These are phyloP conservation scores for Hylyphantes graminicola DNA, from an alignment of 1,140 invertebrate species.

Conservation along the genomic window DNA sequence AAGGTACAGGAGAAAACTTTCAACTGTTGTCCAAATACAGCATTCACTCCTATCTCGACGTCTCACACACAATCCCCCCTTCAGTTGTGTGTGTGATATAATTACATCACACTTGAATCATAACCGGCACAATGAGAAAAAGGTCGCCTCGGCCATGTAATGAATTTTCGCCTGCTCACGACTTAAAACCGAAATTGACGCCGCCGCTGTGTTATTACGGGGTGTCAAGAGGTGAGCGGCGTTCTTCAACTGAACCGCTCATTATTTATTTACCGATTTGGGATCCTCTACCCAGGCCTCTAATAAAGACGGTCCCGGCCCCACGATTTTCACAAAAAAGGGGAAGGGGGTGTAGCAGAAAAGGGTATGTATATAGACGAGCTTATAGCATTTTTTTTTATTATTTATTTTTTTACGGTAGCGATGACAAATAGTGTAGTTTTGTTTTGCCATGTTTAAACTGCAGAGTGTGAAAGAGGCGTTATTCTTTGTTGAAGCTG, in stretches of 20 bases:
- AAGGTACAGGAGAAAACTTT: no score
- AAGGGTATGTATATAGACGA: not conserved
- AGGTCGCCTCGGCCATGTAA: constrained; percentile 25
- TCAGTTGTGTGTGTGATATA: not conserved
- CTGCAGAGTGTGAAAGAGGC: constrained; percentile 10
- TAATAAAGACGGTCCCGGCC: constrained; percentile 45
- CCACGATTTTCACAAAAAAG: constrained; percentile 19
- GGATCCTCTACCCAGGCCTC: constrained; percentile 28
- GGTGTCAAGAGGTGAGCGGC: constrained; percentile 47
- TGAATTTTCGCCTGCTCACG: constrained; percentile 47
- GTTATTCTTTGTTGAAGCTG: not conserved
- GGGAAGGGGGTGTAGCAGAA: not conserved
- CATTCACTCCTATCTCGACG: no score
- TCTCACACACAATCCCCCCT: constrained; percentile 11
- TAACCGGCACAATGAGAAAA: constrained; percentile 42
- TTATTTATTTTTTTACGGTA: constrained; percentile 40
- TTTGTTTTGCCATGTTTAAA: not conserved
- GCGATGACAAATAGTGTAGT: constrained; percentile 50
- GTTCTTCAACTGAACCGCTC: constrained; percentile 28
- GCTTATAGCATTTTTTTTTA: not conserved
- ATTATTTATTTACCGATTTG: constrained; percentile 59
- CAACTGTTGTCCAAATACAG: no score
- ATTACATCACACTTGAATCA: constrained; percentile 49
- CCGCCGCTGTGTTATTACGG: constrained; percentile 48
- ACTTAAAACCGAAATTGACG: constrained; percentile 36